A percentile compares a stretch with the other conserved stretches of the same genome.
phyloP scores from a whole-genome alignment of 2,797 vertebrate genomes.

The Artibeus lituratus region DNA sequence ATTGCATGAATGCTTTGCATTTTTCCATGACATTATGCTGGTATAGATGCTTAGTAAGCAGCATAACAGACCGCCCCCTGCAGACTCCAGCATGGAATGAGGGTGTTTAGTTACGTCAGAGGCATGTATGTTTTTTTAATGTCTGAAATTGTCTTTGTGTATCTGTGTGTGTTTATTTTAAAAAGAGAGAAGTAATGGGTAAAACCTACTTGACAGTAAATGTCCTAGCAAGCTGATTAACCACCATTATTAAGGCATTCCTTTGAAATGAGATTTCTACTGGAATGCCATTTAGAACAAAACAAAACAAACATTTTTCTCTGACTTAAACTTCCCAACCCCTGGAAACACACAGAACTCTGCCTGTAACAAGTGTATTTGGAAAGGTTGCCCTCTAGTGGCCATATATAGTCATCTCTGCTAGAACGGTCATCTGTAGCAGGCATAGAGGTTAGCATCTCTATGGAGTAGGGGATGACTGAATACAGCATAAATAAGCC shows the following conservation, averaged over 20 bases:
- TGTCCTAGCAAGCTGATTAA: not conserved
- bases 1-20: constrained; percentile 77
- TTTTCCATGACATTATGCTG: constrained; percentile 60
- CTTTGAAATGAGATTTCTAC: constrained; percentile 48
- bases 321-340: not conserved
- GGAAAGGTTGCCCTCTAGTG: constrained; percentile 58
- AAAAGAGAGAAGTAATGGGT: not conserved
- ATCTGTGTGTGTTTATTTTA: constrained; percentile 18
- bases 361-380: not conserved
- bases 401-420: not conserved
- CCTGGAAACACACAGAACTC: not conserved
- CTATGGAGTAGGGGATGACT: too few species aligned
- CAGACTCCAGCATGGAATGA: constrained; percentile 65
- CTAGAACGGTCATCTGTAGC: not conserved
- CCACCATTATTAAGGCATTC: not conserved
- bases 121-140: constrained; percentile 60
- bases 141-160: constrained; percentile 57
- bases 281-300: not conserved
- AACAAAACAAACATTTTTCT: not conserved
- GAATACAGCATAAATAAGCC: not conserved
- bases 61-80: not conserved
- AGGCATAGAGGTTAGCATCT: fast-evolving
- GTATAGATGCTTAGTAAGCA: constrained; percentile 53
- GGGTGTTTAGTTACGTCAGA: constrained; percentile 38
- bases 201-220: constrained; percentile 20